A percentile compares a stretch with the other conserved stretches of the same genome.
These are phyloP conservation scores for Helicoverpa assulta DNA, from an alignment of 2,888 invertebrate species.

Conservation along the genomic window DNA sequence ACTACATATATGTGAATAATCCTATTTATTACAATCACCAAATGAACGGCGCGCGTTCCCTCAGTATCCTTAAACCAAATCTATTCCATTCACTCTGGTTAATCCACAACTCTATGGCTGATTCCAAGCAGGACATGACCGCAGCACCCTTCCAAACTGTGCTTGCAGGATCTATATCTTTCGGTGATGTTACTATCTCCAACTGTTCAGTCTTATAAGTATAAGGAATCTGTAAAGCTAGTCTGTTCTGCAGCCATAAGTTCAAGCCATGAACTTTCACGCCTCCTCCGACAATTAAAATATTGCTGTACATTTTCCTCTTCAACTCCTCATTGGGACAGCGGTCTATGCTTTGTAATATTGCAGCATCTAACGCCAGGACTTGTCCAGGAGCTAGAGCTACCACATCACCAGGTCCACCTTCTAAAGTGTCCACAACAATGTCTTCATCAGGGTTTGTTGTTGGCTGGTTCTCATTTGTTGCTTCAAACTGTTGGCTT, in stretches of 20 bases:
- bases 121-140: constrained; percentile 97
- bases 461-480: constrained; percentile 86
- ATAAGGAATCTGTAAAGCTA: constrained; percentile 95
- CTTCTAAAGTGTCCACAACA: constrained; percentile 92
- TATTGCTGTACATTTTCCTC: constrained; percentile 97
- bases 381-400: constrained; percentile 94
- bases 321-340: constrained; percentile 97
- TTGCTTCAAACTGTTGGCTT: constrained; percentile 86
- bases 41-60: constrained; percentile 98
- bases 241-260: constrained; percentile 96
- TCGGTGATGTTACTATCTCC: constrained; percentile 97
- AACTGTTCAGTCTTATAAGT: constrained; percentile 94
- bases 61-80: constrained; percentile 94
- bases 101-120: constrained; percentile 98
- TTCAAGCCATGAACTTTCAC: constrained; percentile 95
- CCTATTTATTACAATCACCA: constrained; percentile 89
- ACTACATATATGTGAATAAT: constrained; percentile 11
- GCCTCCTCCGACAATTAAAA: constrained; percentile 97
- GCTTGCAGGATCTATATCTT: constrained; percentile 97
- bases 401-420: constrained; percentile 91
- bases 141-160: constrained; percentile 98
- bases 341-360: constrained; percentile 97
- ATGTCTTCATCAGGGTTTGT: constrained; percentile 92
- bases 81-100: constrained; percentile 96
- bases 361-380: constrained; percentile 96